A percentile compares a stretch with the other conserved stretches of the same genome.
Evolutionary conservation across 2,113 vertebrate genomes (phyloP).

Genomic region (Numenius arquata): DNA sequence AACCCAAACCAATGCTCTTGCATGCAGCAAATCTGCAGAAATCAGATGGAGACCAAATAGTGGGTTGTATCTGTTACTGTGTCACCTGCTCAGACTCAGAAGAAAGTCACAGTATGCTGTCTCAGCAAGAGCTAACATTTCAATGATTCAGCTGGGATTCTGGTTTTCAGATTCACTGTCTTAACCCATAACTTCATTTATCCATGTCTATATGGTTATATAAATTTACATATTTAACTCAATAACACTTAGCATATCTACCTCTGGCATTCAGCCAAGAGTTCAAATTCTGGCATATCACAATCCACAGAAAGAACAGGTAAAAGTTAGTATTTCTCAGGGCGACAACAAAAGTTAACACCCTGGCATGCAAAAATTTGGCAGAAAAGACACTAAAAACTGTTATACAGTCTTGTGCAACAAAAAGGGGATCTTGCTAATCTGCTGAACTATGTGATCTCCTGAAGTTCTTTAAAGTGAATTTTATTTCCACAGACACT

Average conservation of each 20-base stretch:
- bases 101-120: neutral
- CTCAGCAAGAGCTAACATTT: neutral
- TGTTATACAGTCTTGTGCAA: neutral
- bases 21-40: neutral
- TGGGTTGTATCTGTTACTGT: neutral
- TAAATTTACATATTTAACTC: neutral
- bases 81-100: neutral
- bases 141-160: neutral
- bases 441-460: neutral
- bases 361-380: neutral
- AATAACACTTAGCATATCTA: neutral
- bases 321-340: neutral
- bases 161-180: neutral
- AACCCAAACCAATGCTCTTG: neutral
- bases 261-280: neutral
- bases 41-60: neutral
- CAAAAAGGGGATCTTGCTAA: neutral
- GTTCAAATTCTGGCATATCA: neutral
- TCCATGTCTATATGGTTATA: neutral
- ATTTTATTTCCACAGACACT: neutral
- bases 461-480: neutral
- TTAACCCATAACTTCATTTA: neutral
- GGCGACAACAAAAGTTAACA: neutral
- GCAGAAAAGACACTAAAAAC: neutral
- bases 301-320: neutral